Evolutionary conservation across 1,140 invertebrate genomes (phyloP).

Genomic region (Geopemphigus sp.): DNA sequence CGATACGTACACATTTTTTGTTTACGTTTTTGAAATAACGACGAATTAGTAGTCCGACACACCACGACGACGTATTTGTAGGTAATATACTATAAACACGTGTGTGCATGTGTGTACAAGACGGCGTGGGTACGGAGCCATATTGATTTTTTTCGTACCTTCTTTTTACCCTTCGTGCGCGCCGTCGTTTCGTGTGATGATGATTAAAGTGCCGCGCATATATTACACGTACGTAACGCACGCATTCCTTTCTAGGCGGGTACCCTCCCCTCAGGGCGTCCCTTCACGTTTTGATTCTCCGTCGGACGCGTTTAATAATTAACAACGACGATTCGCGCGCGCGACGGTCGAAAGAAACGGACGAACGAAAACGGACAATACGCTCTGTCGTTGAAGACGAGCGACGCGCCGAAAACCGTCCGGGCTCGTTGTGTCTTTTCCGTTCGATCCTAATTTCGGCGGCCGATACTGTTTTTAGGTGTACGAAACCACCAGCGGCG

Average conservation of each 20-base stretch:
- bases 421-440: too few species aligned
- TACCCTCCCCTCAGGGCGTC: background rate
- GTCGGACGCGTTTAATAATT: constrained; percentile 22
- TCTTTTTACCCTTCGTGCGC: background rate
- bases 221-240: too few species aligned
- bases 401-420: too few species aligned
- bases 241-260: background rate
- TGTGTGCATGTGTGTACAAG: background rate
- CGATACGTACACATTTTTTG: too few species aligned
- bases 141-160: constrained; percentile 21
- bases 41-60: too few species aligned
- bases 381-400: too few species aligned
- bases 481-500: background rate
- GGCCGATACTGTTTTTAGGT: background rate
- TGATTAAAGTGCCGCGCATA: constrained; percentile 7
- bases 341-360: too few species aligned
- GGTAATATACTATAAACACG: too few species aligned
- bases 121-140: background rate
- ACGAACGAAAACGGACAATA: too few species aligned
- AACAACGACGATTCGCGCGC: background rate
- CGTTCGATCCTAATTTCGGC: too few species aligned
- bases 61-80: too few species aligned
- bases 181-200: background rate
- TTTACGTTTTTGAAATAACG: too few species aligned
- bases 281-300: background rate